Evolutionary conservation across 2,113 vertebrate species (phyloP), one percentile per base, ranked within the genome.

Genomic region (Paralichthys olivaceus): DNA sequence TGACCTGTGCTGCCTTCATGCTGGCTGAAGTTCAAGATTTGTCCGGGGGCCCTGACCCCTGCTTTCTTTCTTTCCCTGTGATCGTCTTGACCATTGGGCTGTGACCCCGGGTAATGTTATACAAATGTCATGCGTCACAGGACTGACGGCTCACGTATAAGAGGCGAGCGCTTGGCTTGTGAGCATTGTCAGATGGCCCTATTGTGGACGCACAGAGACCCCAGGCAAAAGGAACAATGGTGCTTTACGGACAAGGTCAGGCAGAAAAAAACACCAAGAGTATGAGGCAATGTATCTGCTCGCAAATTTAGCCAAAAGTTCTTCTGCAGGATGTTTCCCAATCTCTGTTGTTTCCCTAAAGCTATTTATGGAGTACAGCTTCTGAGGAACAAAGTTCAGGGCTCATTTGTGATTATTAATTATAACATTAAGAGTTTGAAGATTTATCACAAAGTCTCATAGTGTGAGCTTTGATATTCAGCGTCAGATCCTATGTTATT

Each of bases 11-110:
- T 86, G 85, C 85, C 77, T 88, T 86, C 47, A 25, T 64, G 59
- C 45, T 2, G 65, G 4, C 74, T 84, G 76, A 89, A 92, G 90
- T 90, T 92, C 82, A 89, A 85, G 81, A 88, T 81, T 81, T 76
- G 84, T 84, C 78, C 83, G 12, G 22, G 22, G 66, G 69, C 55
- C 69, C 57, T 79, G 84, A 85, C 70, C 81, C 56, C 49, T 19
- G 23, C 56, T 70, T 53, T 78, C 84, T 90, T 86, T 89, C 81
- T 84, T 79, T 63, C 37, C 1, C 47, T n/a, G 17, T 15, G 64
- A 43, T 61, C 66, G 40, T 75, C 68, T 70, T 73, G 90, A 84
- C 89, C 64, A 58, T 51, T 2, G 72, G 85, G 84, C 66, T 23
- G 17, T 66, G 82, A 84, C 83, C 86, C 83, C 53, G 12, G 12